These are phyloP conservation scores for Xyliphius kryptos DNA, from an alignment of 2,113 vertebrate genomes.

Conservation along the genomic window DNA sequence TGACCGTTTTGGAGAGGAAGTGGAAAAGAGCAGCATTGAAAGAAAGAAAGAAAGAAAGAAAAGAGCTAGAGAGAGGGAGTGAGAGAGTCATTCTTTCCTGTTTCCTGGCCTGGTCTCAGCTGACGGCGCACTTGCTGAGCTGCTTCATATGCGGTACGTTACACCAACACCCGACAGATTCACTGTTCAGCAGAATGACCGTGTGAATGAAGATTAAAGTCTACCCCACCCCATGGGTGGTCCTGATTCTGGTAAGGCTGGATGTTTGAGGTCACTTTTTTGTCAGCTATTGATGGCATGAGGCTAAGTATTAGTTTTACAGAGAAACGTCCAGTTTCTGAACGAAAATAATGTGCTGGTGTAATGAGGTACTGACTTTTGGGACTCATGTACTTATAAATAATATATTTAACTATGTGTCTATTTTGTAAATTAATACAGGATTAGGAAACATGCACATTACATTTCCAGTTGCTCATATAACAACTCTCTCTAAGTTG, in stretches of 20 bases:
- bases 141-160: conserved; percentile 28
- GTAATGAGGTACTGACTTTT: no score
- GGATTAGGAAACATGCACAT: no score
- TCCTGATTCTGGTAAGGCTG: background rate
- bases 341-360: no score
- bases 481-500: no score
- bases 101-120: conserved; percentile 14
- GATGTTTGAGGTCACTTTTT: background rate
- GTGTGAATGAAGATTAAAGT: background rate
- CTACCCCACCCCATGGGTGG: background rate
- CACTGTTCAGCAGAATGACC: background rate
- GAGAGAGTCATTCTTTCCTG: conserved; percentile 27
- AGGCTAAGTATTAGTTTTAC: background rate
- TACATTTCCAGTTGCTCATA: no score
- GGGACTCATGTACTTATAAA: no score
- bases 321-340: no score
- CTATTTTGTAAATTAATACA: no score
- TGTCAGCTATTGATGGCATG: background rate
- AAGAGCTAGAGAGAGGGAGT: conserved; percentile 7
- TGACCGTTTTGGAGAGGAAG: conserved; percentile 30
- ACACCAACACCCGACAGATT: conserved; percentile 4
- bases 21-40: conserved; percentile 15
- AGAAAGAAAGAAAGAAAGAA: conserved; percentile 14
- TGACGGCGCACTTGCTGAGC: conserved; percentile 36
- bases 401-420: no score